Percentiles rank a stretch among this genome's conserved stretches.
These are phyloP conservation scores for Tetranychus piercei DNA, from an alignment of 2,888 invertebrate species.

Conservation along the genomic window DNA sequence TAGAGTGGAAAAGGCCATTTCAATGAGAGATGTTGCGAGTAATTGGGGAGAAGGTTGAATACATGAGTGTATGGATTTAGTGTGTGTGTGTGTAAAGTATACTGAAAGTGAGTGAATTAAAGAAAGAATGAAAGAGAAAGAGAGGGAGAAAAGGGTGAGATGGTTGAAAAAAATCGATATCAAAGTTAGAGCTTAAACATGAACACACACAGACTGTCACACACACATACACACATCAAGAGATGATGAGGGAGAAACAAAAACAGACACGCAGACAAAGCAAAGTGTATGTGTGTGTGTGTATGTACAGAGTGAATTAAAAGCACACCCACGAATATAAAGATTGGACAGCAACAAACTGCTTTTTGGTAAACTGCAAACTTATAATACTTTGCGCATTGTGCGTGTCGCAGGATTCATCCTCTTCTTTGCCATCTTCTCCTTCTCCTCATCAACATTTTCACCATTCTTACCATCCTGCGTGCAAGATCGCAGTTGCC, in stretches of 20 bases:
- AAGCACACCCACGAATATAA: background rate
- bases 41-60: background rate
- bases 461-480: background rate
- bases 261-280: background rate
- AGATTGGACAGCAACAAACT: background rate
- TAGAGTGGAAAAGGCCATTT: background rate
- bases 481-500: background rate
- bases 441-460: background rate
- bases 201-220: background rate
- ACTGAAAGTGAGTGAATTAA: background rate
- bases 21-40: background rate
- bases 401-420: background rate
- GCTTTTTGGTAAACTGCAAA: background rate
- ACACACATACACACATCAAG: background rate
- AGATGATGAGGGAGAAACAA: background rate
- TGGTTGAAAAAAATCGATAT: background rate
- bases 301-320: background rate
- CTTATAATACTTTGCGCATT: background rate
- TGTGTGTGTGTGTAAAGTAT: background rate
- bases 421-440: background rate
- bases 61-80: background rate
- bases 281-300: conserved; percentile 2
- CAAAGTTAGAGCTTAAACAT: background rate
- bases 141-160: background rate
- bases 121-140: background rate